These are phyloP conservation scores for Aphelenchoides besseyi DNA, from an alignment of 1,140 invertebrate genomes.

Conservation along the genomic window DNA sequence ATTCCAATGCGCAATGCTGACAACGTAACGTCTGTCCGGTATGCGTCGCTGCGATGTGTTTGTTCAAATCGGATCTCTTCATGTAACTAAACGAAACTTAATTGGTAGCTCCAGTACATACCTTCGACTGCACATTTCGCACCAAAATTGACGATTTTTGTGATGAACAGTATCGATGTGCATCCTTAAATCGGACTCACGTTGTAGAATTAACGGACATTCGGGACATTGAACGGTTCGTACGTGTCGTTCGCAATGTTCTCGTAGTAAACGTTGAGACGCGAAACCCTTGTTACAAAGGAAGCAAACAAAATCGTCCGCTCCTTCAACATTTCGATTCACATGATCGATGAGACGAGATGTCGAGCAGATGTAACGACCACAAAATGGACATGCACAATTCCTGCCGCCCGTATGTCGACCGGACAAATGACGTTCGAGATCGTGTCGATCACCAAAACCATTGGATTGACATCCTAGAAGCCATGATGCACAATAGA, in stretches of 20 bases:
- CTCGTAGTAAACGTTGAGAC: constrained; percentile 27
- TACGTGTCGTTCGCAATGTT: constrained; percentile 44
- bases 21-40: constrained; percentile 29
- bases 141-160: constrained; percentile 31
- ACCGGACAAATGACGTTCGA: constrained; percentile 16
- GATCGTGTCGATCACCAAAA: constrained; percentile 8
- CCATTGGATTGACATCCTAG: constrained; percentile 18
- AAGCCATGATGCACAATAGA: not conserved
- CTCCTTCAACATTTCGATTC: constrained; percentile 25
- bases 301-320: constrained; percentile 29
- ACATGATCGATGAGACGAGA: constrained; percentile 38
- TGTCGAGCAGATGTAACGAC: constrained; percentile 27
- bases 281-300: constrained; percentile 44
- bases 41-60: constrained; percentile 40
- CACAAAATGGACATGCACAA: constrained; percentile 50
- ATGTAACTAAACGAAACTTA: constrained; percentile 26
- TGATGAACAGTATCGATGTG: constrained; percentile 40
- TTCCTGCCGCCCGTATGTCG: constrained; percentile 32
- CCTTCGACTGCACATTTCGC: constrained; percentile 29
- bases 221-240: constrained; percentile 32
- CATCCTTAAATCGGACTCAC: constrained; percentile 29
- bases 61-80: constrained; percentile 38
- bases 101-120: constrained; percentile 11
- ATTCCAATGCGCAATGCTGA: constrained; percentile 33
- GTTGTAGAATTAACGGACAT: constrained; percentile 30